Conservation (phyloP, 64 coral and sea anemone genomes). For the Stichodactyla mertensii region DNA sequence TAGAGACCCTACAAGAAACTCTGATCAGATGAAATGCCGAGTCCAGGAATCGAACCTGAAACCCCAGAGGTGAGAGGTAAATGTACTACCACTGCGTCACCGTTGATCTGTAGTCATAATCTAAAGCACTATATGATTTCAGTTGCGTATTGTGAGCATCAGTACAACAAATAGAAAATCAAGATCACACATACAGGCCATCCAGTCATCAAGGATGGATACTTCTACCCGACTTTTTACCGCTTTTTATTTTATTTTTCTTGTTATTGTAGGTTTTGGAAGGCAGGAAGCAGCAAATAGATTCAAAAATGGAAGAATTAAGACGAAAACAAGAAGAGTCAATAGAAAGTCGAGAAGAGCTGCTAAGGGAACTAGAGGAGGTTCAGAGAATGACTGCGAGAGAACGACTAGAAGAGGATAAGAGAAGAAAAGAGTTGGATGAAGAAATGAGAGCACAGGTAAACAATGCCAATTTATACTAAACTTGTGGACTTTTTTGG, state of each 20-base stretch:
- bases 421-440: slow-evolving; percentile 55
- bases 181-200: too few relatives aligned
- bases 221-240: background rate
- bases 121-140: too few relatives aligned
- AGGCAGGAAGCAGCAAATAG: slow-evolving; percentile 71
- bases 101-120: too few relatives aligned
- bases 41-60: too few relatives aligned
- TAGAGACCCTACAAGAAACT: too few relatives aligned
- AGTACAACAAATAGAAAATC: too few relatives aligned
- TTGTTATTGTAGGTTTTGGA: slow-evolving; percentile 58
- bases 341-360: slow-evolving; percentile 87
- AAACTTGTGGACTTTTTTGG: too few relatives aligned
- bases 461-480: too few relatives aligned
- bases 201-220: background rate
- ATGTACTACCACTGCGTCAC: too few relatives aligned
- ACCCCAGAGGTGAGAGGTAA: too few relatives aligned
- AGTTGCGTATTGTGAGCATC: too few relatives aligned
- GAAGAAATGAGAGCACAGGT: slow-evolving; percentile 90
- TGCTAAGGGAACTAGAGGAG: slow-evolving; percentile 80
- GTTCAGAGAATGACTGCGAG: slow-evolving; percentile 85
- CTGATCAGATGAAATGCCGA: too few relatives aligned
- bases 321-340: slow-evolving; percentile 75
- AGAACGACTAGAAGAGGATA: slow-evolving; percentile 76
- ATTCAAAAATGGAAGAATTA: slow-evolving; percentile 75
- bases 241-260: background rate